phyloP scores from a whole-genome alignment of 2,888 invertebrate genomes.

The Perizoma flavofasciatum region DNA sequence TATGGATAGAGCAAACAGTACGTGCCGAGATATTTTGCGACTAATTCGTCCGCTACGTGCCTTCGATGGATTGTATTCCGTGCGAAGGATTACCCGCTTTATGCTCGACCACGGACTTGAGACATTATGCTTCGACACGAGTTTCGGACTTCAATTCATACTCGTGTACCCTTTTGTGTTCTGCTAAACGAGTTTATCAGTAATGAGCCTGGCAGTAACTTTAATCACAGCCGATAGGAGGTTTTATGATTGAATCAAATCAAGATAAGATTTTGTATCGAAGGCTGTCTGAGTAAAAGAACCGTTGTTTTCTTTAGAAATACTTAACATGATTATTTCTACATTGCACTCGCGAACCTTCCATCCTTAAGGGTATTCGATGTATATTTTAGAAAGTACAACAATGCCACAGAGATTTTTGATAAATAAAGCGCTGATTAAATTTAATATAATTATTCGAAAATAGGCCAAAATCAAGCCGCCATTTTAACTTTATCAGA shows the following conservation, averaged over 20 bases:
- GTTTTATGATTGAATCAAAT: not conserved
- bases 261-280: not conserved
- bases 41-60: slow-evolving; percentile 53
- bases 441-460: slow-evolving; percentile 17
- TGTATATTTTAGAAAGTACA: no score
- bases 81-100: slow-evolving; percentile 54
- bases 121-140: slow-evolving; percentile 57
- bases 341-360: no score
- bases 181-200: slow-evolving; percentile 17
- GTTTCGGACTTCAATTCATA: slow-evolving; percentile 27
- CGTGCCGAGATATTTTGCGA: slow-evolving; percentile 46
- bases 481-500: slow-evolving; percentile 25
- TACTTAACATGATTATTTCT: no score
- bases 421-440: no score
- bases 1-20: slow-evolving; percentile 49
- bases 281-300: no score
- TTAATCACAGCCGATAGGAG: slow-evolving; percentile 1
- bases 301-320: no score
- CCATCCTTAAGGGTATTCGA: no score
- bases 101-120: slow-evolving; percentile 53
- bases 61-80: slow-evolving; percentile 43
- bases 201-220: slow-evolving; percentile 6
- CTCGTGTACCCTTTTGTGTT: slow-evolving; percentile 15
- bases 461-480: slow-evolving; percentile 25
- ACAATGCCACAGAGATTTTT: no score